Base-by-base conservation (phyloP, 2,888 invertebrate species). In the Lasiommata megera region DNA sequence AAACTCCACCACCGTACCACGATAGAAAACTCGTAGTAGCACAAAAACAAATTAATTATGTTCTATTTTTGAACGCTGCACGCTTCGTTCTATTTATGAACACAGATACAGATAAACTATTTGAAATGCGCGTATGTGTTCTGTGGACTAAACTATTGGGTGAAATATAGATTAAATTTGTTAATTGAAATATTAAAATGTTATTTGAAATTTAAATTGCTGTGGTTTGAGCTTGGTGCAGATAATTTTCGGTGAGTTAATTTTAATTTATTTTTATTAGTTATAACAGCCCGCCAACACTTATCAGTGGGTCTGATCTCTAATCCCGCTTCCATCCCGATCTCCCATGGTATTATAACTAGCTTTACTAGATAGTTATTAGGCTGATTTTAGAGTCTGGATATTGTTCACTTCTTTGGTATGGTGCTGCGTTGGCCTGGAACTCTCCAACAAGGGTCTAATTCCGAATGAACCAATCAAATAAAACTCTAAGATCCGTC, bases 1-100 rank as follows among this genome's bases (percentile, higher is more conserved):
- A 76, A 23, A 75, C 41, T 37, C 40, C 46, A 38, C 61, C 60
- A 38, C 11, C 41, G 52, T 11, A 28, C 11, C 38, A 54, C 44
- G 43, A 56, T 56, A 48, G 43, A 47, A 28, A 52, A 57, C 44
- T 43, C 34, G 56, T 50, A 36, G 41, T 50, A 43, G 29, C 40
- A 50, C 11, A 14, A 23, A 44, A 38, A 23, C 41, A 12, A n/a
- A 31, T 37, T 44, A 44, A 44, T 34, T 31, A 18, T 12, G 41
- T 56, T 56, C 38, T 54, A 56, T 61, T 61, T 57, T 43, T 31
- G 53, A 61, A 55, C 50, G 53, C 34, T 31, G 50, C 46, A 46
- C 53, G 53, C 53, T 18, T 11, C 14, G 16, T 51, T 53, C 44
- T 43, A 31, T 44, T 43, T 50, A 50, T 54, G 34, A 56, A 43